These are phyloP conservation scores for Cephus cinctus DNA, from an alignment of 1,140 invertebrate genomes.

Conservation along the genomic window DNA sequence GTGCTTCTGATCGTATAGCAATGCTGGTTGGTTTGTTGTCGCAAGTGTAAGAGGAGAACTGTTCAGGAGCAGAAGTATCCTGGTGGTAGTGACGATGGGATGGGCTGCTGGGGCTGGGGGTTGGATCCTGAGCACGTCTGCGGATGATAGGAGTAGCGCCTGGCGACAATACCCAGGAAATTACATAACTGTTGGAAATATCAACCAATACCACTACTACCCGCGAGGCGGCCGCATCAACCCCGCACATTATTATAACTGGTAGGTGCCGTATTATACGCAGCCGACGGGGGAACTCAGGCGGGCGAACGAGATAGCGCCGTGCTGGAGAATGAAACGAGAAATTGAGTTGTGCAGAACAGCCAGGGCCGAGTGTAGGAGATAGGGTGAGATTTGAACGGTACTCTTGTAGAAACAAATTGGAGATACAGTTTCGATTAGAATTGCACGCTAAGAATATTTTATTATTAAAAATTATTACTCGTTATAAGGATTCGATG, in stretches of 20 bases:
- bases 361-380: not conserved
- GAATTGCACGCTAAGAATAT: not conserved
- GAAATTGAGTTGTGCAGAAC: constrained; percentile 54
- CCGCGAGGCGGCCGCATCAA: constrained; percentile 28
- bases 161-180: constrained; percentile 57
- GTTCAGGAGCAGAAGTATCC: too few species aligned
- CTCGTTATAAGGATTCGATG: not conserved
- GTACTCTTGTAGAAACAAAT: not conserved
- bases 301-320: constrained; percentile 54
- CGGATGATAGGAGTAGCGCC: constrained; percentile 47
- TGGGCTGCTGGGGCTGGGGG: too few species aligned
- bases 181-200: constrained; percentile 59
- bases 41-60: too few species aligned
- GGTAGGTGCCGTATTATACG: constrained; percentile 54
- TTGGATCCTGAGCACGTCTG: constrained; percentile 45
- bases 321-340: constrained; percentile 54
- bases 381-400: not conserved
- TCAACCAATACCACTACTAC: constrained; percentile 51
- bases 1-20: too few species aligned
- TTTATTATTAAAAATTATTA: not conserved
- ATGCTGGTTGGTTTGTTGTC: too few species aligned
- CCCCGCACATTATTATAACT: constrained; percentile 52
- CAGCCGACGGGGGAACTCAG: constrained; percentile 50
- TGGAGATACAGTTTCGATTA: not conserved
- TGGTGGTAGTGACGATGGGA: too few species aligned